Conservation (phyloP, 2,888 invertebrate species). For the Meiosimyza platycephala region DNA sequence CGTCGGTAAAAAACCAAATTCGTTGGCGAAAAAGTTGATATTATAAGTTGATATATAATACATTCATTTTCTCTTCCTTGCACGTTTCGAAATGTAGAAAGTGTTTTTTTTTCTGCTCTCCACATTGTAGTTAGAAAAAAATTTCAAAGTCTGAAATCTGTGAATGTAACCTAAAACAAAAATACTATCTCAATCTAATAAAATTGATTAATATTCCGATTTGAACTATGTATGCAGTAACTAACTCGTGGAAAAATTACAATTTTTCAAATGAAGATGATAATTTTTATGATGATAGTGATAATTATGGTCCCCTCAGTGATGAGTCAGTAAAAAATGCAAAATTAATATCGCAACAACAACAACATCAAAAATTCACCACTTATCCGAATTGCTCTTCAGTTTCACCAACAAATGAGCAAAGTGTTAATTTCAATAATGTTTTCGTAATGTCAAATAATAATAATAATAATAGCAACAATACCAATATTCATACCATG, state of each 20-base stretch:
- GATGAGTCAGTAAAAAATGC: neutral
- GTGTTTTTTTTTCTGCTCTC: neutral
- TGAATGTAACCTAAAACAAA: no score
- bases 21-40: constrained; percentile 24
- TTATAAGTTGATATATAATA: neutral
- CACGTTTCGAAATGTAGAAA: neutral
- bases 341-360: constrained; percentile 2
- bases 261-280: constrained; percentile 51
- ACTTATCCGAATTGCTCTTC: neutral
- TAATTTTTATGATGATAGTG: constrained; percentile 51
- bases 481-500: neutral
- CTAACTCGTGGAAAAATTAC: constrained; percentile 51
- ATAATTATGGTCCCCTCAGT: neutral
- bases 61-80: neutral
- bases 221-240: neutral
- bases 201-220: neutral
- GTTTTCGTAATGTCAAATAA: constrained; percentile 44
- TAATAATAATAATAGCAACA: constrained; percentile 22
- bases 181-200: neutral
- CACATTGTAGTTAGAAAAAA: neutral
- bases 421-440: constrained; percentile 51
- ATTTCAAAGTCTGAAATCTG: neutral
- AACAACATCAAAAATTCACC: constrained; percentile 23
- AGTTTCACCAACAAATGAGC: constrained; percentile 44
- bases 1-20: neutral